Conservation (phyloP, 2,113 vertebrate species). For the Sander vitreus region DNA sequence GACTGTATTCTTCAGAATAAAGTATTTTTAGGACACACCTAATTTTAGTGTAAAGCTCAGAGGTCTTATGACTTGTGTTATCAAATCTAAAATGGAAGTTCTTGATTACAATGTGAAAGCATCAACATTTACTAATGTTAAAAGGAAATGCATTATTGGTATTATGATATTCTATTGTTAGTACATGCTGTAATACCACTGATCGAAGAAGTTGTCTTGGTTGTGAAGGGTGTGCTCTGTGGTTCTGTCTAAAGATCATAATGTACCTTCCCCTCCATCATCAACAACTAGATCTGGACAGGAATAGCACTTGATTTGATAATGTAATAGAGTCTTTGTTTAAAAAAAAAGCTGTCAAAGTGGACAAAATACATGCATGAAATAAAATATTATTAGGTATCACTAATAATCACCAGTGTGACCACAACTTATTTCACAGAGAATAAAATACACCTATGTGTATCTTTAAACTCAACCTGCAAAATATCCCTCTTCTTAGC, state of each 20-base stretch:
- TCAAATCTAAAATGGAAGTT: slow-evolving; percentile 35
- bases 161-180: neutral
- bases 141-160: neutral
- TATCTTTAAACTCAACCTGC: neutral
- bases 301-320: slow-evolving; percentile 77
- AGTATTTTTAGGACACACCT: slow-evolving; percentile 27
- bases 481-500: too few species aligned
- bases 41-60: slow-evolving; percentile 36
- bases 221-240: slow-evolving; percentile 65
- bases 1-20: slow-evolving; percentile 20
- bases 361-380: neutral
- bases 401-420: neutral
- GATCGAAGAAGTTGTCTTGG: slow-evolving; percentile 12
- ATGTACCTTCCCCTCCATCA: slow-evolving; percentile 51
- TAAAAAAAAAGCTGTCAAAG: neutral
- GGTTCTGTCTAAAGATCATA: slow-evolving; percentile 60
- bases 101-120: neutral
- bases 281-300: slow-evolving; percentile 65
- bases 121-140: neutral
- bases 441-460: neutral
- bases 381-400: neutral
- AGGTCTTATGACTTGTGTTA: slow-evolving; percentile 55
- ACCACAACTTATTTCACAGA: neutral
- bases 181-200: neutral
- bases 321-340: slow-evolving; percentile 3